Evolutionary conservation across 37 sponge, comb jelly and placozoan species (phyloP), one percentile per base, ranked within the genome.

Genomic region (Corticium candelabrum): DNA sequence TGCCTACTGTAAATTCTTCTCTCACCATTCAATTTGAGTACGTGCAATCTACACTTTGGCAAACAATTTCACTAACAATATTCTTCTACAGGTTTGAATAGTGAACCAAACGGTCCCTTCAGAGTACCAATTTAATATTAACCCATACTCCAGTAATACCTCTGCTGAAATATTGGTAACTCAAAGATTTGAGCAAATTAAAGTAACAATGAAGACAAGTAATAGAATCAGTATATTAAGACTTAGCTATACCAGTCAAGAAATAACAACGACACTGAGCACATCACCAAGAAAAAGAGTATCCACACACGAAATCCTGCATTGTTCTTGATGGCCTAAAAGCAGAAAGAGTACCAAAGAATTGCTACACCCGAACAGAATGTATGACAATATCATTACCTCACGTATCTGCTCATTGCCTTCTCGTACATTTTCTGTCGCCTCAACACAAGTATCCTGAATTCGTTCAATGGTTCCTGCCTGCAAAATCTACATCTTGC

Each of bases 311-410:
- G 57, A 68, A 88, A 81, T n/a, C 89, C 88, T 5, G 90, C 96
- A 38, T 84, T 81, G 80, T 87, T 95, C 82, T 89, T 91, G 77
- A 95, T 95, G 27, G 96, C 96, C 93, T 92, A 72, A 2, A 83
- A 36, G 37, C 11, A 39, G 40, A 72, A 4, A 69, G 34, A 71
- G 56, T 3, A 30, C 31, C 1, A 37, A 3, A 27, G 1, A 82
- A 15, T 73, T 7, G 38, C 37, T 1, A 80, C 11, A 21, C 11
- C 11, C 21, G 2, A 29, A 69, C 29, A 77, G 37, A 2, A 3
- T 4, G 32, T 40, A 38, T 15, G 27, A 67, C 68, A 40, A 74
- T 29, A 2, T 3, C 69, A 82, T 74, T 70, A 91, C 92, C 40
- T 74, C 77, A 77, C 90, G 82, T 7, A 91, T 77, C 67, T 91